Evolutionary conservation across 2,797 vertebrate genomes (phyloP), one percentile per base, ranked within the genome.

Genomic region (Ctenopoma multispine): DNA sequence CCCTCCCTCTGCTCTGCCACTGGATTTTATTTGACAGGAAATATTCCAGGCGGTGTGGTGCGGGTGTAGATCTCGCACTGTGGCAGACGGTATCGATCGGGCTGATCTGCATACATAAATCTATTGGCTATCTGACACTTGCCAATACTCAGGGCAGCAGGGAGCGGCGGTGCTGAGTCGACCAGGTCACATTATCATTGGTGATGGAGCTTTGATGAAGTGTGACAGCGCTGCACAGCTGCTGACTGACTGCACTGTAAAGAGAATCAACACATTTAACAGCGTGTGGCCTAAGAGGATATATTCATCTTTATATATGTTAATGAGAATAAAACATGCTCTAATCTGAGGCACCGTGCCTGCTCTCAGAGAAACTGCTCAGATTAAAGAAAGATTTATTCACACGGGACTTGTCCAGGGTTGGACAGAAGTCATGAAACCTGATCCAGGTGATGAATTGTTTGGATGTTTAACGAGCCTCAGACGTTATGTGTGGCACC

Each of bases 101-200:
- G 2, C 50, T 72, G 41, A 92, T 95, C 91, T 94, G 87, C 94
- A 94, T 94, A 93, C 92, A 93, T 93, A 94, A 94, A 95, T 94
- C 91, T 92, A 93, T 95, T 56, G 91, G 90, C 91, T 86, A 90
- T 92, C 90, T 94, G 93, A 95, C 93, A 92, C 89, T 89, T 92
- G 90, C 91, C 94, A 90, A 94, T 94, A 92, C 56, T 82, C 79
- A 43, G 83, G 85, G 83, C 88, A 83, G 84, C 89, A 56, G 79
- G 89, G 87, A 84, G 89, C 80, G 71, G 69, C 72, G 87, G 67
- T 92, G 92, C 91, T 94, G 93, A 94, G 91, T 92, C 76, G 87
- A 81, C 82, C 85, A 14, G 83, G 91, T 82, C 84, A 86, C 93
- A 86, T 93, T 91, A 93, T 92, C 91, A 86, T 91, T 85, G 85